Conservation (phyloP, 1,140 invertebrate genomes). For the Laodelphax striatellus region DNA sequence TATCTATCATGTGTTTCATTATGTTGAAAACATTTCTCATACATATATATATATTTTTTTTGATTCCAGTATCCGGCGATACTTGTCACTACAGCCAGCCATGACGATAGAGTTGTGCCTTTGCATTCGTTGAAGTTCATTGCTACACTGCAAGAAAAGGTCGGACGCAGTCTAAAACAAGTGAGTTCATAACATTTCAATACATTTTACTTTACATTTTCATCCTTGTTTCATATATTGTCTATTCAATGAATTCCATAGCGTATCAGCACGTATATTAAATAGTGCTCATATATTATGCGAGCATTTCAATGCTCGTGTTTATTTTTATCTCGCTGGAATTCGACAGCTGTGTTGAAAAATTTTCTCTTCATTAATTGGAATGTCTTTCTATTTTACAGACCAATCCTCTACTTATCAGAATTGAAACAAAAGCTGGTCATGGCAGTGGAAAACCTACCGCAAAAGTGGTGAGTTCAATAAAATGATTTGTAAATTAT, state of each 20-base stretch:
- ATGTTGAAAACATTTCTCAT: too few species aligned
- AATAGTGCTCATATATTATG: too few species aligned
- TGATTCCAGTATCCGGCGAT: slow-evolving; percentile 75
- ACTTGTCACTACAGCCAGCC: slow-evolving; percentile 87
- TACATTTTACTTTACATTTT: too few species aligned
- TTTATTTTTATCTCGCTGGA: too few species aligned
- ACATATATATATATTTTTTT: too few species aligned
- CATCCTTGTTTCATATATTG: too few species aligned
- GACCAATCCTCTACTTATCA: slow-evolving; percentile 78
- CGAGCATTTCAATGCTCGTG: too few species aligned
- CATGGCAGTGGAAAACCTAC: slow-evolving; percentile 95
- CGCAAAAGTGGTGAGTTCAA: slow-evolving; percentile 62
- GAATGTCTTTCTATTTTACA: slow-evolving; percentile 33
- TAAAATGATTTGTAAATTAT: too few species aligned
- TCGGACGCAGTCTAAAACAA: slow-evolving; percentile 46
- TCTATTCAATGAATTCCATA: too few species aligned
- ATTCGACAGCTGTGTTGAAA: neutral
- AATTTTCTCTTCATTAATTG: too few species aligned
- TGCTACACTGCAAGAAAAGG: slow-evolving; percentile 73
- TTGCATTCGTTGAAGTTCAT: slow-evolving; percentile 92
- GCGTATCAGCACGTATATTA: too few species aligned
- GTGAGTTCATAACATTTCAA: slow-evolving; percentile 23
- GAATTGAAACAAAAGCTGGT: slow-evolving; percentile 89
- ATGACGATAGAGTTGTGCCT: slow-evolving; percentile 95
- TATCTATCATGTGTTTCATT: too few species aligned